phyloP scores from a whole-genome alignment of 2,113 vertebrate genomes.

The Thunnus maccoyii region DNA sequence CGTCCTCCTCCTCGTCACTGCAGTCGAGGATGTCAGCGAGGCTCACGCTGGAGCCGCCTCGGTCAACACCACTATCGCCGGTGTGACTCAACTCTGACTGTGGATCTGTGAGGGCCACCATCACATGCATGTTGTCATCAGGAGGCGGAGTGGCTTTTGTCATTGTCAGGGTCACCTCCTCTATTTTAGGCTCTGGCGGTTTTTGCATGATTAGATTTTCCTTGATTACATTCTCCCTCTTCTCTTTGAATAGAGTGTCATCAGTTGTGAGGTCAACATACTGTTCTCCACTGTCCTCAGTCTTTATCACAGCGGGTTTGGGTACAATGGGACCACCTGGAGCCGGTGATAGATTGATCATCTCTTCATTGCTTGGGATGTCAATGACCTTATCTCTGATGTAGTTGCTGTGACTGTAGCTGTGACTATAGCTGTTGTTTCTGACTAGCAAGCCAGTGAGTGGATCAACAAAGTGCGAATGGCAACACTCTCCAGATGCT shows the following conservation, averaged over 20 bases:
- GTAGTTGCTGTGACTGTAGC: conserved; percentile 71
- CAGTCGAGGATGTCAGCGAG: conserved; percentile 84
- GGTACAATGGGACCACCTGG: conserved; percentile 74
- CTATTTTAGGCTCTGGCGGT: conserved; percentile 52
- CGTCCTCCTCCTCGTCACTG: conserved; percentile 83
- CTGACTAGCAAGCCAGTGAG: conserved; percentile 82
- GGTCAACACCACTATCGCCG: conserved; percentile 75
- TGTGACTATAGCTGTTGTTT: conserved; percentile 74
- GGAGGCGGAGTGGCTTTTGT: conserved; percentile 48
- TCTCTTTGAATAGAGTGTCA: conserved; percentile 36
- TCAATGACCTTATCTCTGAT: conserved; percentile 73
- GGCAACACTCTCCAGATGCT: conserved; percentile 77
- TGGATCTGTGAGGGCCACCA: conserved; percentile 65
- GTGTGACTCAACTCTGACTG: conserved; percentile 73
- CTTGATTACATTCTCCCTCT: conserved; percentile 56
- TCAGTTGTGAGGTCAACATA: conserved; percentile 55
- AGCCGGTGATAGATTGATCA: conserved; percentile 76
- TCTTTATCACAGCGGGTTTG: conserved; percentile 66
- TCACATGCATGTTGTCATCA: conserved; percentile 64
- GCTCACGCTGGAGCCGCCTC: conserved; percentile 80
- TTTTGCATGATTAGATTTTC: conserved; percentile 53
- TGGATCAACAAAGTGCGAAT: conserved; percentile 84
- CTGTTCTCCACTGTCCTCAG: conserved; percentile 57
- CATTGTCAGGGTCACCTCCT: conserved; percentile 58
- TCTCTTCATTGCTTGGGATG: conserved; percentile 69